Evolutionary conservation across 1,140 invertebrate species (phyloP).

Genomic region (Planococcus citri): DNA sequence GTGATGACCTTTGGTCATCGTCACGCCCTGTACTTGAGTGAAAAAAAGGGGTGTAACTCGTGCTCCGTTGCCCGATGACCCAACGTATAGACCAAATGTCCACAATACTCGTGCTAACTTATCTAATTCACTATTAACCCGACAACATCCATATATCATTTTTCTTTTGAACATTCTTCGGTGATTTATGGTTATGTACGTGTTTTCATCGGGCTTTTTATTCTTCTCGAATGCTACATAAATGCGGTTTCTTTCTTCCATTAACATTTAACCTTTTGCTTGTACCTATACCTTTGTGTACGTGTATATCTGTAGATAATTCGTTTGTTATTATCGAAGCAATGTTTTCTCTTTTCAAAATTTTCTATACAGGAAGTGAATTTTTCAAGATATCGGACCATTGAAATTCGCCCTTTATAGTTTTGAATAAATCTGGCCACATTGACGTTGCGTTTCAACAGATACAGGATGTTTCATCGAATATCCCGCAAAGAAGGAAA

Average conservation of each 20-base stretch:
- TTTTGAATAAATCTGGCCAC: too few relatives aligned
- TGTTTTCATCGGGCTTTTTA: conserved; percentile 14
- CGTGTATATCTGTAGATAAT: too few relatives aligned
- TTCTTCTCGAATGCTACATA: background rate
- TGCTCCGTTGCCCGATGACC: background rate
- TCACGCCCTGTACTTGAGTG: conserved; percentile 6
- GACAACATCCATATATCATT: conserved; percentile 19
- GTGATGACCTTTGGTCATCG: conserved; percentile 11
- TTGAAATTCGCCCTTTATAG: too few relatives aligned
- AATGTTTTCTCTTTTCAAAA: too few relatives aligned
- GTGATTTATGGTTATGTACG: conserved; percentile 5
- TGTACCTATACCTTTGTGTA: too few relatives aligned
- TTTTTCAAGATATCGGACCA: too few relatives aligned
- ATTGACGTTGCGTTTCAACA: too few relatives aligned
- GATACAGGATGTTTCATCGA: too few relatives aligned
- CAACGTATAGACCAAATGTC: background rate
- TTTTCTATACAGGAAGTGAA: too few relatives aligned
- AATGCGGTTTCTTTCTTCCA: conserved; percentile 12
- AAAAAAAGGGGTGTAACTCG: conserved; percentile 16
- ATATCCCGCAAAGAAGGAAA: too few relatives aligned
- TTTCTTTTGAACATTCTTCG: background rate
- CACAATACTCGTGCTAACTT: conserved; percentile 13
- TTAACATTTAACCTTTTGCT: conserved; percentile 18
- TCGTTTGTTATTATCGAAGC: too few relatives aligned
- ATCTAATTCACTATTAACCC: conserved; percentile 16